Percentiles rank a stretch among this genome's conserved stretches.
Conservation (phyloP, 2,113 vertebrate genomes). For the Oryzias melastigma region DNA sequence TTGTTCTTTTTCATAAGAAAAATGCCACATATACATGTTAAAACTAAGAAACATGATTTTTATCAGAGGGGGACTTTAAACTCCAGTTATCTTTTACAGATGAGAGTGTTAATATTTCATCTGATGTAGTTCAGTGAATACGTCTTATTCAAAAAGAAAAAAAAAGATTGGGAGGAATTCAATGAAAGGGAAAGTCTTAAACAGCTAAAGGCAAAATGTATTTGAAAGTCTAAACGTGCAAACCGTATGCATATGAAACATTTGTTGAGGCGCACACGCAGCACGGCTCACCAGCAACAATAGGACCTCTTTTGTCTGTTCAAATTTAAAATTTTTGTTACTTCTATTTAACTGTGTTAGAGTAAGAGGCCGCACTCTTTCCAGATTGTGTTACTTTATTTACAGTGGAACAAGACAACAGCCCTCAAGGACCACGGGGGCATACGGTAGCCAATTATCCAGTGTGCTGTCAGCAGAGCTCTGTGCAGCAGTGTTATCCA, state of each 20-base stretch:
- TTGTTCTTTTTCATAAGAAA: too few species aligned
- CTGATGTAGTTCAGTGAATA: constrained; percentile 1
- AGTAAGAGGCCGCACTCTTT: background rate
- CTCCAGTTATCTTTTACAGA: background rate
- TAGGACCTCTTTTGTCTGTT: too few species aligned
- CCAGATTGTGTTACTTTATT: constrained; percentile 19
- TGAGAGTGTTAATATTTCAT: constrained; percentile 9
- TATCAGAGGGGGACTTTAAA: too few species aligned
- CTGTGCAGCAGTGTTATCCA: background rate
- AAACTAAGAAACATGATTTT: too few species aligned
- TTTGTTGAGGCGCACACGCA: background rate
- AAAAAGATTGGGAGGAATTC: background rate
- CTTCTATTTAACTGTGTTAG: background rate
- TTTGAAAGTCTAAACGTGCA: constrained; percentile 1
- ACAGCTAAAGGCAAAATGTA: background rate
- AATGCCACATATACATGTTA: too few species aligned
- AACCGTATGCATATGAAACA: background rate
- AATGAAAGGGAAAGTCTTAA: background rate
- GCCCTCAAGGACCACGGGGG: constrained; percentile 13
- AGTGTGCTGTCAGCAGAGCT: constrained; percentile 19
- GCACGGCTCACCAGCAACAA: too few species aligned
- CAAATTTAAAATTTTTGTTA: too few species aligned
- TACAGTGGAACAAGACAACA: constrained; percentile 19
- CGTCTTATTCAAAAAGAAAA: background rate
- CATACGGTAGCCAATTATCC: constrained; percentile 37